Evolutionary conservation across 2,888 invertebrate species (phyloP), one percentile per base, ranked within the genome.

Genomic region (Nomada lathburiana): DNA sequence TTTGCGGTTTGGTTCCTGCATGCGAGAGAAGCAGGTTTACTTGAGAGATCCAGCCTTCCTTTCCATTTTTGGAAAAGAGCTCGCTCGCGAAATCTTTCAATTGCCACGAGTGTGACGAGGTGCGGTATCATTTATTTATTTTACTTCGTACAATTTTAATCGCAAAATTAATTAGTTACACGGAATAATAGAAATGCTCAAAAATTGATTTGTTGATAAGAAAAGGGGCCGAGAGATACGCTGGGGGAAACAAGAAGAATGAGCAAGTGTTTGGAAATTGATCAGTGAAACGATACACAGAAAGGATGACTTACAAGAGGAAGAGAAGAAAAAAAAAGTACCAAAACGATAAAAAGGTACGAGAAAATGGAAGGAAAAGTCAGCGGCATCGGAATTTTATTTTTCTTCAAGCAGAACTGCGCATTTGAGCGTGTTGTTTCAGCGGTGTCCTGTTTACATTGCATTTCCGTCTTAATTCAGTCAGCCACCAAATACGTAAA

Each of bases 391-490:
- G 63, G 64, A 71, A 76, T 71, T 76, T 76, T 76, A 74, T 67
- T 74, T 74, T 74, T 23, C 60, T 59, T 52, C 52, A 7, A 10
- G 11, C 59, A 1, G 36, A 67, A 60, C 74, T 74, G 67, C 74
- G 74, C 74, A 74, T 67, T 67, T 74, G n/a, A 44, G 50, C 67
- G 36, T 74, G 67, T 60, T 74, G 52, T 74, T 74, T 74, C 74
- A 74, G 50, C 74, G n/a, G 74, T 67, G 60, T 67, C 29, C 67
- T 74, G 74, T 74, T 74, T 74, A 67, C 67, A 52, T 42, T 67
- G 50, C 42, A 74, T 74, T 74, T 74, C 74, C 74, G 74, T 67
- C 74, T 74, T 67, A 67, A 74, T 67, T 74, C n/a, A 23, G n/a
- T 29, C 47, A 20, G 60, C 42, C 59, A 16, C 50, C 57, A 16